phyloP scores from a whole-genome alignment of 2,888 invertebrate genomes.

The Lucinisca nassula region DNA sequence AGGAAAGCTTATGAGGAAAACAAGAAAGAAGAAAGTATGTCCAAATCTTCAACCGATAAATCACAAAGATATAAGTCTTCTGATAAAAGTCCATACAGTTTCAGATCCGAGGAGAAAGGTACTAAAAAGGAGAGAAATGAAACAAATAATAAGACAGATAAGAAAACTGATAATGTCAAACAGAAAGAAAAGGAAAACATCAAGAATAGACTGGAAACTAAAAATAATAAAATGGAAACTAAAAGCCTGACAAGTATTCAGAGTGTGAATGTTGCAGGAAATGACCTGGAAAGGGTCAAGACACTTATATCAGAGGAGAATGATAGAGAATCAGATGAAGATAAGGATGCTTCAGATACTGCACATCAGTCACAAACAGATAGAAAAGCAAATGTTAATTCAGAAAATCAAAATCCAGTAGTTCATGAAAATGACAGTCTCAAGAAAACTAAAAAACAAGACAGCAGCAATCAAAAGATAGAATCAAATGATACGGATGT shows the following conservation, averaged over 20 bases:
- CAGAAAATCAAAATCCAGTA: not conserved
- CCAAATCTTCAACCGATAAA: not conserved
- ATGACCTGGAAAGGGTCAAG: slow-evolving; percentile 65
- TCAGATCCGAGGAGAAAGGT: not conserved
- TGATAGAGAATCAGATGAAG: slow-evolving; percentile 26
- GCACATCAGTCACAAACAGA: not conserved
- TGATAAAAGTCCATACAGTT: not conserved
- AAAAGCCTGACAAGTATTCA: slow-evolving; percentile 60
- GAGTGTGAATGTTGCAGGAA: slow-evolving; percentile 41
- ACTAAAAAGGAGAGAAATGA: slow-evolving; percentile 25
- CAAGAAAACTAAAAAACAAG: not conserved
- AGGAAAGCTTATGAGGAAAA: not conserved
- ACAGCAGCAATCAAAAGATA: not conserved
- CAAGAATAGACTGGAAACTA: slow-evolving; percentile 65
- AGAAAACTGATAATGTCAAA: not conserved
- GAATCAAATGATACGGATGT: not conserved
- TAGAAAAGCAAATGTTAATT: not conserved
- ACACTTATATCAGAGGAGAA: slow-evolving; percentile 67
- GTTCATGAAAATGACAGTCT: not conserved
- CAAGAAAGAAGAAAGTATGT: not conserved
- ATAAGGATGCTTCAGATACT: not conserved
- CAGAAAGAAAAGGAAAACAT: slow-evolving; percentile 19
- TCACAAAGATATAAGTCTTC: not conserved
- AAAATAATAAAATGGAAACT: slow-evolving; percentile 30
- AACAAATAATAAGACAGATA: slow-evolving; percentile 22